These are phyloP conservation scores for Tetrapedia diversipes DNA, from an alignment of 2,888 invertebrate genomes.

Conservation along the genomic window DNA sequence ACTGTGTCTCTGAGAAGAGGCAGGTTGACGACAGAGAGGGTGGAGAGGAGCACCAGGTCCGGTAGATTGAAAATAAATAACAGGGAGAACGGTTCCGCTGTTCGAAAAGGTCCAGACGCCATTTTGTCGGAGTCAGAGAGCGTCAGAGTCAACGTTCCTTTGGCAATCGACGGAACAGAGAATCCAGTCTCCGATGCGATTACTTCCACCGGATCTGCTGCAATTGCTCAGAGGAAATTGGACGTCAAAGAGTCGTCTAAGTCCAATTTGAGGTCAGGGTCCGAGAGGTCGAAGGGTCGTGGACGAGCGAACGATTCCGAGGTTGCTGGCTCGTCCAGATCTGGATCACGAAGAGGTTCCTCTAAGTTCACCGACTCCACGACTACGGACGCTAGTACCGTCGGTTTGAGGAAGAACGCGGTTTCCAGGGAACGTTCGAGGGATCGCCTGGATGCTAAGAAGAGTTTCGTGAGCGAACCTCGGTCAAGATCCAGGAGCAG, in stretches of 20 bases:
- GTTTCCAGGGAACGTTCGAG: slow-evolving; percentile 48
- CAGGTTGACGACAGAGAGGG: slow-evolving; percentile 1
- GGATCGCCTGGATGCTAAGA: slow-evolving; percentile 28
- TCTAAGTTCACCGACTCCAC: slow-evolving; percentile 55
- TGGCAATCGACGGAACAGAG: slow-evolving; percentile 51
- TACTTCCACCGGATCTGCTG: background rate
- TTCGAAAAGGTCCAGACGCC: slow-evolving; percentile 55
- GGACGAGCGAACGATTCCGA: slow-evolving; percentile 31
- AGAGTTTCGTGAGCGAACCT: slow-evolving; percentile 17
- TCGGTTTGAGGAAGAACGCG: slow-evolving; percentile 36
- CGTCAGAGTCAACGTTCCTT: slow-evolving; percentile 71
- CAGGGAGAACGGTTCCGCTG: slow-evolving; percentile 15
- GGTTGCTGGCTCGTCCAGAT: slow-evolving; percentile 4
- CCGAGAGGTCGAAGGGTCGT: slow-evolving; percentile 54
- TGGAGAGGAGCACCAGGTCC: slow-evolving; percentile 31
- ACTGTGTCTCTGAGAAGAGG: slow-evolving; percentile 22
- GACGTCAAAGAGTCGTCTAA: slow-evolving; percentile 50
- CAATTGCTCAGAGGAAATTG: slow-evolving; percentile 22
- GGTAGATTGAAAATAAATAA: slow-evolving; percentile 30
- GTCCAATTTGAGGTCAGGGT: slow-evolving; percentile 21
- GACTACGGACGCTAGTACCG: slow-evolving; percentile 37
- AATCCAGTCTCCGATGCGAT: background rate
- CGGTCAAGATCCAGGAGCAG: slow-evolving; percentile 50
- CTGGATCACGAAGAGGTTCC: slow-evolving; percentile 60
- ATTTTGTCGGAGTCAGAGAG: slow-evolving; percentile 70